Evolutionary conservation across 1,140 invertebrate genomes (phyloP).

Genomic region (Drosophila albomicans): DNA sequence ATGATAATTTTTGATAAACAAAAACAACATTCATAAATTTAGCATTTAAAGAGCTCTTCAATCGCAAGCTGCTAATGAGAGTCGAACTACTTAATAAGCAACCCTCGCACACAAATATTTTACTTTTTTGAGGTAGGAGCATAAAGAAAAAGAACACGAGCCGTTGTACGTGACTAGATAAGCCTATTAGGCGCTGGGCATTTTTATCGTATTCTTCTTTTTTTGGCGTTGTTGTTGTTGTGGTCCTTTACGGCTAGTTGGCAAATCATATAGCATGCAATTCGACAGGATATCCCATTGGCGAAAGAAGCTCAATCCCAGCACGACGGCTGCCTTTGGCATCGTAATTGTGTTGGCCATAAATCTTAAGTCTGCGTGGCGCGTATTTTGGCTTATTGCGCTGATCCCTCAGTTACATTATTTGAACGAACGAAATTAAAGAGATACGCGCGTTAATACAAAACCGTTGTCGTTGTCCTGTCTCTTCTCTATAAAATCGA

Average conservation of each 20-base stretch:
- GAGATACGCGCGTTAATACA: conserved; percentile 40
- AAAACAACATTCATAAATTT: neutral
- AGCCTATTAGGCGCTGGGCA: conserved; percentile 35
- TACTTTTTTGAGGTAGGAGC: neutral
- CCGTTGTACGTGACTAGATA: conserved; percentile 74
- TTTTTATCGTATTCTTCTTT: no score
- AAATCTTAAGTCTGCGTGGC: conserved; percentile 55
- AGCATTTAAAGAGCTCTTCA: neutral
- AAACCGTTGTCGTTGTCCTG: no score
- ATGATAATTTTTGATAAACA: neutral
- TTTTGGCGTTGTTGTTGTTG: neutral
- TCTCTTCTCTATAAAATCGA: conserved; percentile 62
- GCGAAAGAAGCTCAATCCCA: neutral
- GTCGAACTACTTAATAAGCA: conserved; percentile 8
- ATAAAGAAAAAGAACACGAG: neutral
- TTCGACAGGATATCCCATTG: conserved; percentile 24
- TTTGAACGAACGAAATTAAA: conserved; percentile 47
- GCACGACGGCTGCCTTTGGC: neutral
- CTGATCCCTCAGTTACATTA: conserved; percentile 37
- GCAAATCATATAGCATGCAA: conserved; percentile 31
- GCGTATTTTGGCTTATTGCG: conserved; percentile 57
- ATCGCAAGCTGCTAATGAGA: neutral
- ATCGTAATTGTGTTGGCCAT: conserved; percentile 67
- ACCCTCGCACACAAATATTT: conserved; percentile 5
- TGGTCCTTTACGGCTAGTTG: conserved; percentile 13